Evolutionary conservation across 2,888 invertebrate species (phyloP), one percentile per base, ranked within the genome.

Genomic region (Drosophila picticornis): DNA sequence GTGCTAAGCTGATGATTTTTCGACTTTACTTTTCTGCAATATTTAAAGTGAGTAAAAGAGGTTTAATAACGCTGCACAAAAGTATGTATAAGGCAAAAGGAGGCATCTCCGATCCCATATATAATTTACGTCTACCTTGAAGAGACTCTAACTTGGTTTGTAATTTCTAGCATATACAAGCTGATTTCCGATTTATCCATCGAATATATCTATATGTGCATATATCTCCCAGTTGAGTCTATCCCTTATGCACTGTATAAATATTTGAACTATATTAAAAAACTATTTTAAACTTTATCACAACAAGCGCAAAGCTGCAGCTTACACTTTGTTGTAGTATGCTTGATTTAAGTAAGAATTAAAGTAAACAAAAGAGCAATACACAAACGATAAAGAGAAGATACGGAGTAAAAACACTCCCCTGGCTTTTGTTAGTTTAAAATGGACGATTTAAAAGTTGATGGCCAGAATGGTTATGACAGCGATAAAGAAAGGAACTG

Each of bases 311-410:
- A 27, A 48, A 55, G 50, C 57, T 31, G 34, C 51, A 57, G 68
- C 56, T 68, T 57, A 70, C 71, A 68, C 25, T 68, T 64, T 50
- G 61, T 25, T 60, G 22, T 10, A 16, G 48, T 36, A 13, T 31
- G 48, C 60, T 60, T 31, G 36, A 25, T 60, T 25, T 57, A 31
- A 51, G 34, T 57, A 56, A 70, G 51, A 27, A 68, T 57, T 70
- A 51, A 57, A 51, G 40, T 34, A 51, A 68, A 57, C 68, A 51
- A 51, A n/a, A 4, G 3, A 13, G 46, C 27, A n/a, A 25, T 16
- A 27, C 5, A 5, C n/a, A 10, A 40, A 7, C 1, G 46, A 4
- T 4, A 46, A 25, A 48, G 32, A 4, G 13, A 4, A 13, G 4
- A 34, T 34, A 34, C 13, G 32, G 16, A n/a, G 13, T 13, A 32